phyloP scores from a whole-genome alignment of 2,888 invertebrate species.

The Cordylochernes scorpioides region DNA sequence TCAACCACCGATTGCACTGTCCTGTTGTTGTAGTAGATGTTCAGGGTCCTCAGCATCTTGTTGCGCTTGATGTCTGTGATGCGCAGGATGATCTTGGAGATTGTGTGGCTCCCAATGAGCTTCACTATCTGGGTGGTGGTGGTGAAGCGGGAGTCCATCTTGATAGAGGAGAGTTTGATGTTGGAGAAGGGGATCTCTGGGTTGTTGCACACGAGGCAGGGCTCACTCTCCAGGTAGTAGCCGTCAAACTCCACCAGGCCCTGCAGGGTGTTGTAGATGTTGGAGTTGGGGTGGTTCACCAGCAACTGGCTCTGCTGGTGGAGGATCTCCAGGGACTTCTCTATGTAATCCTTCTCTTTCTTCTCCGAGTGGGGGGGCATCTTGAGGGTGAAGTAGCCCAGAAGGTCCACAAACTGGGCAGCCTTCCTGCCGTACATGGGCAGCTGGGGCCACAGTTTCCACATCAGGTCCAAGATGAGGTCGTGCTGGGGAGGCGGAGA shows the following conservation, averaged over 20 bases:
- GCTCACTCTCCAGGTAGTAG: conserved; percentile 83
- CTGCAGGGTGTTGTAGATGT: conserved; percentile 63
- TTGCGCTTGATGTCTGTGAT: conserved; percentile 83
- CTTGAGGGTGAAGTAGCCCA: conserved; percentile 77
- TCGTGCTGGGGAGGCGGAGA: conserved; percentile 49
- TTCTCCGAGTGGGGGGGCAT: conserved; percentile 20
- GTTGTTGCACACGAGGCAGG: conserved; percentile 90
- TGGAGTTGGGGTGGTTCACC: conserved; percentile 74
- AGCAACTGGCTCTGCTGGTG: conserved; percentile 65
- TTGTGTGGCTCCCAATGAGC: conserved; percentile 74
- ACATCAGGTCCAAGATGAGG: conserved; percentile 44
- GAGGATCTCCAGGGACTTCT: conserved; percentile 56
- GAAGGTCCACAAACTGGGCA: conserved; percentile 80
- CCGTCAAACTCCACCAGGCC: conserved; percentile 88
- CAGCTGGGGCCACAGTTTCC: conserved; percentile 70
- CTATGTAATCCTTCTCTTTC: conserved; percentile 35
- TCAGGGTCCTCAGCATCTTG: conserved; percentile 86
- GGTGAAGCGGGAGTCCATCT: conserved; percentile 88
- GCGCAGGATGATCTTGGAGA: conserved; percentile 68
- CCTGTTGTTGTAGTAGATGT: conserved; percentile 86
- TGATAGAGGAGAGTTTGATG: conserved; percentile 71
- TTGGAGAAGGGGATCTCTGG: conserved; percentile 75
- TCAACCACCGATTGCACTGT: conserved; percentile 83
- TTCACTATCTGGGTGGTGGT: conserved; percentile 94
- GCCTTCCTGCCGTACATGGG: conserved; percentile 77